Evolutionary conservation across 2,113 vertebrate species (phyloP), one percentile per base, ranked within the genome.

Genomic region (Vanacampus margaritifer): DNA sequence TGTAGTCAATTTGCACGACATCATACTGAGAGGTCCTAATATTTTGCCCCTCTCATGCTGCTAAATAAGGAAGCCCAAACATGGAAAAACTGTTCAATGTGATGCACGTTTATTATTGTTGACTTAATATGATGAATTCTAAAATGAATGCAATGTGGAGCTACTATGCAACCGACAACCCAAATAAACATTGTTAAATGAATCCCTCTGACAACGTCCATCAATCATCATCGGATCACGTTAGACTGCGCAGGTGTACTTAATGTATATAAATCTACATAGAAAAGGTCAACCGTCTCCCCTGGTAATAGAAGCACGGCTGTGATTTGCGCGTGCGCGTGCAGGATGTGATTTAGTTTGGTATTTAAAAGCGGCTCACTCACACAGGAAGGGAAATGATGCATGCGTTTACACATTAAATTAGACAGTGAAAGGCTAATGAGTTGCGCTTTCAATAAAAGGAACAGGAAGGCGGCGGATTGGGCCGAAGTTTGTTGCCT

Each of bases 351-450:
- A 83, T 85, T 88, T 81, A 73, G 74, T 78, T 74, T 72, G 81
- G 84, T 80, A 73, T 88, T 89, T 84, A 81, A 73, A n/a, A 80
- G 70, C 56, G 63, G 83, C 82, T 76, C 76, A 78, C 74, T 79
- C 79, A 65, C 71, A 77, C 79, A 80, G 73, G 72, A 83, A 83
- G 79, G 71, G 71, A 83, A 83, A 89, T 85, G 79, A 84, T 81
- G 80, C 86, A 80, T 73, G 82, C 59, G 16, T 62, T 62, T 88
- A 90, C 76, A 80, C 72, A 75, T 84, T 67, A 57, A 75, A 84
- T 83, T 89, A 85, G 84, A 87, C 84, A 84, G 53, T 3, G 26
- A 61, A 53, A 72, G 71, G 86, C 77, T 86, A 78, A 78, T 69
- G 80, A 80, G 76, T 62, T 73, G 59, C 28, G 67, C 78, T 85